phyloP scores from a whole-genome alignment of 2,888 invertebrate species.

The Colostygia pectinataria region DNA sequence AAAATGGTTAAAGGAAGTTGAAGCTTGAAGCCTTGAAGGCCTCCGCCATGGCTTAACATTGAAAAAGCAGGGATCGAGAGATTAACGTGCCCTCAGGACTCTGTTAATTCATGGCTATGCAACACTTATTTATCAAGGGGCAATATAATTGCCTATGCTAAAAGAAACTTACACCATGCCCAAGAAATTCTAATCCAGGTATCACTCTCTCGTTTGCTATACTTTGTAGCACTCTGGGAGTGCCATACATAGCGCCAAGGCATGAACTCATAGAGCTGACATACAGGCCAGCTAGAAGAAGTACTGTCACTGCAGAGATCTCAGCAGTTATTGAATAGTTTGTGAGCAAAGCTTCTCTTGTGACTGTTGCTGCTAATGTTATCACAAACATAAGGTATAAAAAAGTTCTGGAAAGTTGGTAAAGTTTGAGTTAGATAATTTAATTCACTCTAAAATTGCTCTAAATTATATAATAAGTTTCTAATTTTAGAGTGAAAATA shows the following conservation, averaged over 20 bases:
- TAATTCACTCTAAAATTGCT: too few species aligned
- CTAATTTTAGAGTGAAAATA: too few species aligned
- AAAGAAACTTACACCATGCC: conserved; percentile 89
- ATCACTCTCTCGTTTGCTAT: conserved; percentile 98
- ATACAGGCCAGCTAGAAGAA: conserved; percentile 95
- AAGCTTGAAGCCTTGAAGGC: too few species aligned
- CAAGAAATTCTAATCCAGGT: conserved; percentile 92
- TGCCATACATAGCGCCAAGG: conserved; percentile 97
- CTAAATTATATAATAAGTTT: too few species aligned
- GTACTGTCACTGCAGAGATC: conserved; percentile 91
- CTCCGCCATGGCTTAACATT: too few species aligned
- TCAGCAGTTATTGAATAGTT: conserved; percentile 97
- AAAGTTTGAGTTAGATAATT: background rate
- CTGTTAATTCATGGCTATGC: background rate
- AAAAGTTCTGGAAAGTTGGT: conserved; percentile 84
- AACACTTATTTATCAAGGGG: background rate
- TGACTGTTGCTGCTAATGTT: conserved; percentile 94
- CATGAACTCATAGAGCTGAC: conserved; percentile 98
- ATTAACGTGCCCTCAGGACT: too few species aligned
- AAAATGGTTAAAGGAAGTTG: too few species aligned
- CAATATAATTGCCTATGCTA: background rate
- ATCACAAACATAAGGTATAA: conserved; percentile 95
- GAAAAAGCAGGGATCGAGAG: too few species aligned
- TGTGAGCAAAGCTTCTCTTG: conserved; percentile 85
- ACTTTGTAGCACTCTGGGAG: conserved; percentile 96